phyloP scores from a whole-genome alignment of 2,797 vertebrate genomes.

The Pogoniulus pusillus region DNA sequence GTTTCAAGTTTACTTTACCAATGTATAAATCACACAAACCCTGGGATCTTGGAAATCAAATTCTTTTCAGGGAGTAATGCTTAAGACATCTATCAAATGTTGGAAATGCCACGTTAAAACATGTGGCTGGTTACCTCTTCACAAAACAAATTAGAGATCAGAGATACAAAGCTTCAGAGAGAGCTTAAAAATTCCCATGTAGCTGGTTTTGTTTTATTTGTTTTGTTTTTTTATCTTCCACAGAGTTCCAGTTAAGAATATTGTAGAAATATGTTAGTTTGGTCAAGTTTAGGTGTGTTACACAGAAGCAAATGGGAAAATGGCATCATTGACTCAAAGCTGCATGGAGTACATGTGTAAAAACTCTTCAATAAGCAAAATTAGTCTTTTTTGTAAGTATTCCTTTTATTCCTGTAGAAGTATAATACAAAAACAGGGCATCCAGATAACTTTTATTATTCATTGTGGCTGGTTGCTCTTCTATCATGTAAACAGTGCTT shows the following conservation, averaged over 20 bases:
- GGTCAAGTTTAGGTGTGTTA: not conserved
- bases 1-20: not conserved
- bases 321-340: not conserved
- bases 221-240: not conserved
- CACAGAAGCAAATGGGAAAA: not conserved
- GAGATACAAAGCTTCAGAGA: not conserved
- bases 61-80: not conserved
- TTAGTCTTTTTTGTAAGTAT: not conserved
- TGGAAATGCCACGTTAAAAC: not conserved
- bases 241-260: not conserved
- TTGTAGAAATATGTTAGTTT: slow-evolving; percentile 3
- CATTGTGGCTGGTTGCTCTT: slow-evolving; percentile 1
- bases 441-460: not conserved
- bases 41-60: not conserved
- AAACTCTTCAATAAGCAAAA: not conserved
- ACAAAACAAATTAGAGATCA: not conserved
- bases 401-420: slow-evolving; percentile 12
- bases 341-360: not conserved
- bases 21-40: not conserved
- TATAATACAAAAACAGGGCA: not conserved
- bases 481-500: not conserved
- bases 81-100: not conserved
- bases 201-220: not conserved
- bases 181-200: not conserved
- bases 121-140: not conserved